Conservation (phyloP, 2,888 invertebrate species). For the Plemyria rubiginata region DNA sequence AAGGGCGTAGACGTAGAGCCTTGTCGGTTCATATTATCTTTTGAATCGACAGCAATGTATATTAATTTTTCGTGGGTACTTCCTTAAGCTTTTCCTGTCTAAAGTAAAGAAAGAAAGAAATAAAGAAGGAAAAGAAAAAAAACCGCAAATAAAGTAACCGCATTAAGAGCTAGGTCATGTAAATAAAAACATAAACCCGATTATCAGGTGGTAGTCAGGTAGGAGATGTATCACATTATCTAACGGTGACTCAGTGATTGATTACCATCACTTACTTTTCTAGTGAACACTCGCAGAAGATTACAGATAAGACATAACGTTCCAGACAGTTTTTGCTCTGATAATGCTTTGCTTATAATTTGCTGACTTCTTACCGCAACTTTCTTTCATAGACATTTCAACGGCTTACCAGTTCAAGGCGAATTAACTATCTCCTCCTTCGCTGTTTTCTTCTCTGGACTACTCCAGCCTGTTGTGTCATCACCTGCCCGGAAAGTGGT, state of each 20-base stretch:
- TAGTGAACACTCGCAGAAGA: background rate
- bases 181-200: background rate
- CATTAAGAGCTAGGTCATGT: background rate
- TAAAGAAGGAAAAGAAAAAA: too few relatives aligned
- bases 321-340: background rate
- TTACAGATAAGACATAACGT: background rate
- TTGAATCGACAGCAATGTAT: conserved; percentile 18
- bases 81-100: too few relatives aligned
- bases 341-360: background rate
- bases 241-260: background rate
- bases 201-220: background rate
- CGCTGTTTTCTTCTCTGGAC: conserved; percentile 91
- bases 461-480: conserved; percentile 91
- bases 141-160: background rate
- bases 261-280: background rate
- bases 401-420: conserved; percentile 94
- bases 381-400: conserved; percentile 87
- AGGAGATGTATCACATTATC: background rate
- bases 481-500: conserved; percentile 89
- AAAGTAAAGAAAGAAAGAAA: too few relatives aligned
- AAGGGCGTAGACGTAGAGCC: conserved; percentile 43
- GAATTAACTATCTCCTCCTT: conserved; percentile 93
- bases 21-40: conserved; percentile 48
- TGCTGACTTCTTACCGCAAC: conserved; percentile 1
- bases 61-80: conserved; percentile 12